Percentiles rank a stretch among this genome's conserved stretches.
Evolutionary conservation across 2,113 vertebrate genomes (phyloP).

Genomic region (Tyto alba): DNA sequence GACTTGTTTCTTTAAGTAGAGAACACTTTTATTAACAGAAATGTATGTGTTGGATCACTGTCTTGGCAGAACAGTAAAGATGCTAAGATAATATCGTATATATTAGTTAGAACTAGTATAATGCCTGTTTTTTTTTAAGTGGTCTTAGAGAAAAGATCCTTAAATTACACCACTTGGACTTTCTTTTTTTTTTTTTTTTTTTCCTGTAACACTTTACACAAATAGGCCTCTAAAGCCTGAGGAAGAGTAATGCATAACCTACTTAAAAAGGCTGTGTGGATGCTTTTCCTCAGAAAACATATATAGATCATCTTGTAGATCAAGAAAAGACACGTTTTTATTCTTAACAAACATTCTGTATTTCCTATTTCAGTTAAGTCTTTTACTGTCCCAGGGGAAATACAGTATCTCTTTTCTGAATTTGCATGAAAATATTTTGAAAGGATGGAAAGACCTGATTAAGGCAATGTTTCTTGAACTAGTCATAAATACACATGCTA

Average conservation of each 20-base stretch:
- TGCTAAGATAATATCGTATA: background rate
- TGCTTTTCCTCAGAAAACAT: background rate
- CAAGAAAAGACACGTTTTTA: background rate
- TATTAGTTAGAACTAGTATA: background rate
- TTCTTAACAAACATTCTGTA: background rate
- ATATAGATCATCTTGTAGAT: background rate
- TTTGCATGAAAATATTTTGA: constrained; percentile 37
- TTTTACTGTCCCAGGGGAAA: background rate
- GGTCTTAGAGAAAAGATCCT: background rate
- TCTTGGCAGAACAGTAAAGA: background rate
- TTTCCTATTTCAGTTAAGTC: background rate
- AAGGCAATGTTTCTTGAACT: constrained; percentile 1
- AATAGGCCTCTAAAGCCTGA: background rate
- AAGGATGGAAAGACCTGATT: background rate
- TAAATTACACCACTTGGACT: background rate
- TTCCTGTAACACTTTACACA: background rate
- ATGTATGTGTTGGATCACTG: background rate
- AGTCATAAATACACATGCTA: background rate
- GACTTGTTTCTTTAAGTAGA: background rate
- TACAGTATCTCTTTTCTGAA: background rate
- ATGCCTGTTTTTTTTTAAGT: background rate
- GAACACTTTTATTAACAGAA: background rate
- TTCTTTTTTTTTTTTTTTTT: background rate
- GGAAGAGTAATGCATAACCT: constrained; percentile 1
- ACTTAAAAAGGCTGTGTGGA: background rate